Evolutionary conservation across 2,888 invertebrate species (phyloP).

Genomic region (Agapostemon virescens): DNA sequence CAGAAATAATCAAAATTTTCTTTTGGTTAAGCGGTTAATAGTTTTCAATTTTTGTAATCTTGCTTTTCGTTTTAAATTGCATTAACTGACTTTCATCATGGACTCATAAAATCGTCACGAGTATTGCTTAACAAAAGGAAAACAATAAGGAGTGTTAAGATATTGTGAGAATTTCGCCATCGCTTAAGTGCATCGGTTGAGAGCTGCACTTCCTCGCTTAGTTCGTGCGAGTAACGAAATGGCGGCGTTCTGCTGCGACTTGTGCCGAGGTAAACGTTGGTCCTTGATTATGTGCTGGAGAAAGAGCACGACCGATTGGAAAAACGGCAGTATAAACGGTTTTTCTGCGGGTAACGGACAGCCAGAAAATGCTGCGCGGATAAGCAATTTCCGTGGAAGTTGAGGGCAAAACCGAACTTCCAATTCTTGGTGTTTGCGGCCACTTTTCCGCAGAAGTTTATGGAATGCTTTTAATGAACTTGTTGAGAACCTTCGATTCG

Average conservation of each 20-base stretch:
- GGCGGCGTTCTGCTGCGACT: not conserved
- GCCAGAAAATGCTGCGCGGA: slow-evolving; percentile 33
- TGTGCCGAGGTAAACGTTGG: slow-evolving; percentile 37
- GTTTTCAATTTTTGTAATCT: no score
- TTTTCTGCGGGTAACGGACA: slow-evolving; percentile 38
- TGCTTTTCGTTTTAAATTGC: no score
- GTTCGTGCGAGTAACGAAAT: slow-evolving; percentile 14
- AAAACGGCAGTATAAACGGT: slow-evolving; percentile 48
- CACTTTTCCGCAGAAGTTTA: slow-evolving; percentile 14
- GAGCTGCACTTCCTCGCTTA: not conserved
- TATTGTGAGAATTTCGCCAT: not conserved
- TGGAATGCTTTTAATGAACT: slow-evolving; percentile 38
- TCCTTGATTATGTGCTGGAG: slow-evolving; percentile 43
- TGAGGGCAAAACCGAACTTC: slow-evolving; percentile 34
- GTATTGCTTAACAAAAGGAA: not conserved
- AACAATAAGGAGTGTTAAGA: no score
- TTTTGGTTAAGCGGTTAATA: no score
- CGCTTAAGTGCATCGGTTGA: not conserved
- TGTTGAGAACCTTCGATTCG: not conserved
- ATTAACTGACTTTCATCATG: no score
- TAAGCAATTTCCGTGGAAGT: slow-evolving; percentile 51
- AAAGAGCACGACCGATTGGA: slow-evolving; percentile 35
- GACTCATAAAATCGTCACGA: not conserved
- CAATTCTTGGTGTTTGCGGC: slow-evolving; percentile 29
- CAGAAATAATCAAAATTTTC: no score